Evolutionary conservation across 2,888 invertebrate species (phyloP), one percentile per base, ranked within the genome.

Genomic region (Achlya flavicornis): DNA sequence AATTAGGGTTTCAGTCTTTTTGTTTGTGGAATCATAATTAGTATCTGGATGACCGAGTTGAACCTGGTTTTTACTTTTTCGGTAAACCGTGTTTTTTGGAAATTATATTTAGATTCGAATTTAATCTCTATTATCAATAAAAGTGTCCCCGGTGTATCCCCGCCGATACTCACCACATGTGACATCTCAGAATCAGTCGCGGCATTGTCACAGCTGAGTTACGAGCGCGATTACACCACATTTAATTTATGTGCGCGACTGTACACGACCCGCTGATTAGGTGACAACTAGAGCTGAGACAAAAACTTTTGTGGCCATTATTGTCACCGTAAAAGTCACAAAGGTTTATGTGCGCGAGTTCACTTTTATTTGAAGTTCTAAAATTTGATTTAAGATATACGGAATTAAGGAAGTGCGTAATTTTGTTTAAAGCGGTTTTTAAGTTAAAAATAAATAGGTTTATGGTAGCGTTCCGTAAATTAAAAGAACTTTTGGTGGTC

Each of bases 121-220:
- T n/a, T n/a, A n/a, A n/a, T n/a, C 3, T n/a, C 4, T 33, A 41
- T 14, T 46, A n/a, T 46, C 46, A 46, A 46, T 46, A 46, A 46
- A 41, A 61, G 72, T 19, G 68, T 64, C n/a, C 53, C 19, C 67
- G 35, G 66, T 83, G 74, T 72, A 19, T 41, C 61, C 32, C 65
- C 66, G 48, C n/a, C 76, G 65, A 41, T 7, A n/a, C 64, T 33
- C 64, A 53, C 73, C 82, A 82, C 73, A 79, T 83, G 83, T 75
- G 77, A 72, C 78, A 70, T 76, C 80, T 81, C 81, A 69, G 68
- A 79, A 80, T 80, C 80, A 77, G 76, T 74, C 73, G 57, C 58
- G 48, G 63, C 48, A 57, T 63, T 41, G 65, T 65, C 59, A 61
- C 63, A n/a, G 67, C 67, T 73, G 76, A 78, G 75, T 80, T 77